Evolutionary conservation across 2,888 invertebrate genomes (phyloP), one percentile per base, ranked within the genome.

Genomic region (Rhorus exstirpatorius): DNA sequence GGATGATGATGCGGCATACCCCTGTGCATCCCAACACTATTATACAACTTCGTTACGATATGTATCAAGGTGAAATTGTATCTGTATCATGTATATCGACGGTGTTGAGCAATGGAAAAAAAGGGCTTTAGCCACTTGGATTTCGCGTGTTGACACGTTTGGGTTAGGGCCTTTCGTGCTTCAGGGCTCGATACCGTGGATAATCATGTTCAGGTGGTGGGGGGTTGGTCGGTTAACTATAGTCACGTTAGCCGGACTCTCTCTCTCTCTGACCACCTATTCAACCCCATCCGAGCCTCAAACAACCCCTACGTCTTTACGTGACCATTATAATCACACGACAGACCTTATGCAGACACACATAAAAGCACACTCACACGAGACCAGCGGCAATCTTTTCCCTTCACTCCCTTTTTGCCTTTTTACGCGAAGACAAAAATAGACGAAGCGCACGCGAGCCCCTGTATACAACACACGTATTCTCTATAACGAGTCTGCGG

Each of bases 1-100:
- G 75, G 24, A 44, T 63, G 78, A 83, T 75, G 79, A 44, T 68
- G 46, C 70, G 67, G 76, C 85, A 84, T 83, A 77, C 82, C 82
- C 75, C 74, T 84, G 8, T 41, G 61, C 38, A 58, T 58, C n/a
- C 58, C 51, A 55, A 72, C 60, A 60, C 71, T 49, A 49, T 79
- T 60, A 44, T 68, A 61, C 26, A 44, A n/a, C 3, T 60, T 21
- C 4, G n/a, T n/a, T 21, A 35, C 49, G 24, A 41, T 72, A 38
- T 38, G 58, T 60, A 38, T 71, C 71, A 41, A 21, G n/a, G 14
- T 14, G 35, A 19, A 35, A 38, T 31, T 14, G 14, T 26, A n/a
- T 63, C n/a, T 26, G 26, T 3, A 10, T 1, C 3, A 10, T 1
- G n/a, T 61, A 1, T 46, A 26, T 49, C 38, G 26, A 26, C 19